A percentile compares a stretch with the other conserved stretches of the same genome.
Conservation (phyloP, 2,888 invertebrate species). For the Villa cingulata region DNA sequence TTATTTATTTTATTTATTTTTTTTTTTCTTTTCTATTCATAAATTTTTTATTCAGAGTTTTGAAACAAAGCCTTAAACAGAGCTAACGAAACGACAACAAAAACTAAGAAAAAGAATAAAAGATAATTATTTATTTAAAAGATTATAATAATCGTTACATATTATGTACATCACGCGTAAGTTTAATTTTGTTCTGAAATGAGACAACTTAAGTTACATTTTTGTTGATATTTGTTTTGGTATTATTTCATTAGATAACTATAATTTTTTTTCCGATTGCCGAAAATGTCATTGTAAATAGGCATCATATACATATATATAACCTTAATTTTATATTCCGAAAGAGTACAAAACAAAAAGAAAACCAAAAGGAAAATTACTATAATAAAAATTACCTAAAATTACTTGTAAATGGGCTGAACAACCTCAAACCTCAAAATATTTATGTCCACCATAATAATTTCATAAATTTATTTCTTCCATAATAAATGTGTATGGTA, state of each 20-base stretch:
- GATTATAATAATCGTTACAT: not conserved
- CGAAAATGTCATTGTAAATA: not conserved
- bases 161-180: not conserved
- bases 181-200: not conserved
- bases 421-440: not conserved
- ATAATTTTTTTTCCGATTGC: not conserved
- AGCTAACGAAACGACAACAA: too few species aligned
- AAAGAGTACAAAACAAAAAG: too few species aligned
- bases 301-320: not conserved
- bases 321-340: too few species aligned
- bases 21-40: too few species aligned
- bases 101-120: not conserved
- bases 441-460: not conserved
- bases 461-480: not conserved
- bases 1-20: too few species aligned
- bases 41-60: too few species aligned
- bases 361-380: too few species aligned
- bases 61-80: too few species aligned
- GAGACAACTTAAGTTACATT: not conserved
- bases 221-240: not conserved
- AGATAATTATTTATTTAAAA: not conserved
- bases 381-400: not conserved
- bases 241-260: too few species aligned
- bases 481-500: too few species aligned
- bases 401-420: not conserved